Percentiles rank a stretch among this genome's conserved stretches.
Evolutionary conservation across 2,797 vertebrate species (phyloP).

Genomic region (Cryptoprocta ferox): DNA sequence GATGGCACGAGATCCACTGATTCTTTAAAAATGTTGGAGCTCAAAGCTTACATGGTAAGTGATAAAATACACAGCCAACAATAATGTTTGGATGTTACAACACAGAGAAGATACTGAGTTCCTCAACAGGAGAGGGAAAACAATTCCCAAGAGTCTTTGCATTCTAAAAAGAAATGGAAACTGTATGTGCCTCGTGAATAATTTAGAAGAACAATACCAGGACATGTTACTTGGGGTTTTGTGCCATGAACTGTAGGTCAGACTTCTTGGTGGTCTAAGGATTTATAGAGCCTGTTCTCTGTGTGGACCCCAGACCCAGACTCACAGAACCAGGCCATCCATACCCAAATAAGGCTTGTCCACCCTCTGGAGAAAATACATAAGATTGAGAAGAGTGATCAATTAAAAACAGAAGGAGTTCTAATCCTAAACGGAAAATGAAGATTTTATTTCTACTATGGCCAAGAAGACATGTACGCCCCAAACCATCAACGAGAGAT

Average conservation of each 20-base stretch:
- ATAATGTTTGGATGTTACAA: background rate
- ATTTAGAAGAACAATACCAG: background rate
- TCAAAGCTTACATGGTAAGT: background rate
- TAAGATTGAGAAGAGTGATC: background rate
- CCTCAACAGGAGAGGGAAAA: background rate
- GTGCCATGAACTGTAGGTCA: background rate
- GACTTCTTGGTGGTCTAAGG: background rate
- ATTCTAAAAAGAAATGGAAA: constrained; percentile 3
- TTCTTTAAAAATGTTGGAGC: constrained; percentile 23
- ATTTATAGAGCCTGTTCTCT: background rate
- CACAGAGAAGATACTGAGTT: background rate
- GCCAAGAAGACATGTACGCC: background rate
- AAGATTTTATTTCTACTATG: background rate
- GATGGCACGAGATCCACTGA: background rate
- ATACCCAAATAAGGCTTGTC: background rate
- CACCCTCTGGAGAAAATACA: background rate
- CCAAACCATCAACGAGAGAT: background rate
- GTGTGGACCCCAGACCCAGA: background rate
- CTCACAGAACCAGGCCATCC: background rate
- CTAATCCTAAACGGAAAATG: background rate
- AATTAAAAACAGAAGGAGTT: background rate
- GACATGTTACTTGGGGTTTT: background rate
- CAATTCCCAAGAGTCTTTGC: background rate
- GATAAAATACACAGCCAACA: background rate
- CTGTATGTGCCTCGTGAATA: background rate